phyloP scores from a whole-genome alignment of 2,888 invertebrate species.

The Ellobium chinense region DNA sequence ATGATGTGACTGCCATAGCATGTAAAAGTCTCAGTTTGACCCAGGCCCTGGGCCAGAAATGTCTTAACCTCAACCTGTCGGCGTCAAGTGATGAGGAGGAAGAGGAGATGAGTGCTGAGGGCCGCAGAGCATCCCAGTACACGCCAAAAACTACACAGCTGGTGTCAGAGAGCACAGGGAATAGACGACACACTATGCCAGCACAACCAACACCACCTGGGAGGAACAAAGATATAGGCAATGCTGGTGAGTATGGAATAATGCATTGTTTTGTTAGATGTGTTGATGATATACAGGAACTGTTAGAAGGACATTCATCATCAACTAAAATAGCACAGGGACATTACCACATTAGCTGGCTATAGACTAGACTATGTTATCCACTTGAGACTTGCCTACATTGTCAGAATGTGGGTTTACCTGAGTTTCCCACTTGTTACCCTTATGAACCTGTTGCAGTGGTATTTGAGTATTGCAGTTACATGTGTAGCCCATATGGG shows the following conservation, averaged over 20 bases:
- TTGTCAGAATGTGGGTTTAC: no score
- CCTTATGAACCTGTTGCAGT: no score
- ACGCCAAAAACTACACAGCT: background rate
- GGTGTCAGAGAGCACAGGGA: background rate
- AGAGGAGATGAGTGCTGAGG: background rate
- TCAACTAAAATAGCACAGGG: no score
- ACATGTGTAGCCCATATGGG: no score
- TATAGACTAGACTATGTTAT: no score
- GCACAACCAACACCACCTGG: background rate
- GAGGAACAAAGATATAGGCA: background rate
- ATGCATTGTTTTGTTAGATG: background rate
- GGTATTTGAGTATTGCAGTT: no score
- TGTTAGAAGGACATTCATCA: no score
- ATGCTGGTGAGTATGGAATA: constrained; percentile 1
- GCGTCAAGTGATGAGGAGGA: constrained; percentile 67
- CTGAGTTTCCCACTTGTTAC: no score
- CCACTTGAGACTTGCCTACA: no score
- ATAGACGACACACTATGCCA: constrained; percentile 22
- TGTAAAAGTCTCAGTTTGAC: constrained; percentile 67
- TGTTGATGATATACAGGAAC: background rate
- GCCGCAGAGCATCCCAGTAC: constrained; percentile 2
- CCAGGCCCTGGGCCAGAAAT: constrained; percentile 68
- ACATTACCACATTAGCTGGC: no score
- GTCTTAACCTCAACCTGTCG: constrained; percentile 61
- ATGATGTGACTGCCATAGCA: constrained; percentile 64